Base-by-base conservation (phyloP, 1,140 invertebrate genomes). In the Drosophila sp. region DNA sequence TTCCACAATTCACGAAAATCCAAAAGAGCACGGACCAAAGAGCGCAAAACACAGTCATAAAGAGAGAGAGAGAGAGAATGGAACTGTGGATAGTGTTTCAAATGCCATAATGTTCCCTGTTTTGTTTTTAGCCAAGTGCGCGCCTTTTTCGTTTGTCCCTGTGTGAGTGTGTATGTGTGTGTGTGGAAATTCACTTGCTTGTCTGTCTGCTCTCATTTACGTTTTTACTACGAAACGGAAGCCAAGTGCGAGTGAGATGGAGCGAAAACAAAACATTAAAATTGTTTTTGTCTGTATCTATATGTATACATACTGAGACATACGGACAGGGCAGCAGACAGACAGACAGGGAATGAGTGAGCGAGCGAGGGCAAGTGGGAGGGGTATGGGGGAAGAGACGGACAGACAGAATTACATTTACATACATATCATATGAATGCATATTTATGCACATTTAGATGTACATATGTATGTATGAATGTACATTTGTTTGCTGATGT, bases 261-360 rank as follows among this genome's bases (percentile, higher is more conserved):
- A 81, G 65, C 81, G 82, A 85, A 85, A 86, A 85, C 81, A 85
- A 85, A 85, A 85, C 81, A 80, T 80, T 74, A 85, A 81, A 81
- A 75, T 79, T 72, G 65, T 66, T 56, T 56, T 41, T 11, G 27
- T 3, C 17, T 67, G 62, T 65, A 50, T 60, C 44, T 50, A 17
- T 50, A 50, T 50, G 7, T 50, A 50, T 27, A 4, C 25, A 50
- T 17, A 17, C 10, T 30, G 30, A 40, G 2, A 38, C 40, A 41
- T 17, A 4, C 44, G 6, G 44, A 50, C 5, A 47, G 44, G 6
- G 23, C 44, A 3, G 23, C 23, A 27, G 6, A 50, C 23, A 50
- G 44, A 50, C 23, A 6, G 44, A 17, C 17, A 27, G 8, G 27
- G 27, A 8, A 8, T 27, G 17, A 47, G 17, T 5, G 17, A 47